phyloP scores from a whole-genome alignment of 2,113 vertebrate species.

The Drymodes brunneopygia region DNA sequence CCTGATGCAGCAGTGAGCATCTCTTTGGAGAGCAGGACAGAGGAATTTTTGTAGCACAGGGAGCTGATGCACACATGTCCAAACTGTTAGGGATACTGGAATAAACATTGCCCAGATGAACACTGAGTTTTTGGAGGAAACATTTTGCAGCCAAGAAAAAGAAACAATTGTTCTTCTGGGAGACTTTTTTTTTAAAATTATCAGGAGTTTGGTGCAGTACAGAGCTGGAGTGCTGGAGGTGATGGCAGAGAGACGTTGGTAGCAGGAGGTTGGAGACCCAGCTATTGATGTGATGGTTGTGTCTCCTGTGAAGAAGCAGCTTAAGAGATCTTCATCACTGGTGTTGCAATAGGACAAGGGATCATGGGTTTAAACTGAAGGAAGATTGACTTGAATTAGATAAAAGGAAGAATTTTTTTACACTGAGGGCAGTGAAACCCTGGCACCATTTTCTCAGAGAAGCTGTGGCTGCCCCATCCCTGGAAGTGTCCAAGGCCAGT shows the following conservation, averaged over 20 bases:
- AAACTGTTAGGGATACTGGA: fast-evolving
- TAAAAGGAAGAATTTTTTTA: not conserved
- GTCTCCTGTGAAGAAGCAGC: not conserved
- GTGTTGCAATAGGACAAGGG: not conserved
- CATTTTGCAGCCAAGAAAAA: not conserved
- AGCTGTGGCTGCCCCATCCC: not conserved
- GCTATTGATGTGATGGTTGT: not conserved
- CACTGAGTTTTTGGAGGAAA: fast-evolving
- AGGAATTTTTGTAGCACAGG: not conserved
- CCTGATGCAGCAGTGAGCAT: not conserved
- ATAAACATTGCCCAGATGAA: not conserved
- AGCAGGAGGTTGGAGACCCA: not conserved
- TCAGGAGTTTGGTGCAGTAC: not conserved
- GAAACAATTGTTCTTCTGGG: not conserved
- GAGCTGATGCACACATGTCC: not conserved
- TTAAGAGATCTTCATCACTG: not conserved
- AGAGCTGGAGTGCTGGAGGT: not conserved
- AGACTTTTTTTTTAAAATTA: not conserved
- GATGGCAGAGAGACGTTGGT: fast-evolving
- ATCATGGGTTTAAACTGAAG: not conserved
- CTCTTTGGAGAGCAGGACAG: not conserved
- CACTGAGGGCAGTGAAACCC: fast-evolving
- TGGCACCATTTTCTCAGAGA: fast-evolving
- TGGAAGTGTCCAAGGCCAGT: not conserved
- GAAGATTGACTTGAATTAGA: not conserved